Percentiles rank a stretch among this genome's conserved stretches.
Evolutionary conservation across 2,113 vertebrate genomes (phyloP).

Genomic region (Ptilorrhoa leucosticta): DNA sequence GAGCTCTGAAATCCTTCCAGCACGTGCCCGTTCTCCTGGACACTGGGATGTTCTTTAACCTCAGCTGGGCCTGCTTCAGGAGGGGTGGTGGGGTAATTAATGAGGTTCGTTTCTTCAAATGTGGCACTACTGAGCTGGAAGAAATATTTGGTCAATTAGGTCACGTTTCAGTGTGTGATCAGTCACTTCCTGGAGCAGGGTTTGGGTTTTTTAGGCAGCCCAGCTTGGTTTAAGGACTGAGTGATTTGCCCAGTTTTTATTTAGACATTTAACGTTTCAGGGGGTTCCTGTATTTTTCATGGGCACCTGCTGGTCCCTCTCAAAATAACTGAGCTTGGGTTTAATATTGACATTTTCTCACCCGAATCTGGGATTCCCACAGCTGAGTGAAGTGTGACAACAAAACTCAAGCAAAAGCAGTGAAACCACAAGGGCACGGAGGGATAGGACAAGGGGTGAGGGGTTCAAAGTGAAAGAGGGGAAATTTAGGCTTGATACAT

Average conservation of each 20-base stretch:
- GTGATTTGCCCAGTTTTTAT: rapidly evolving
- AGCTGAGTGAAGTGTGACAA: too few species aligned
- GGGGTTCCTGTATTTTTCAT: rapidly evolving
- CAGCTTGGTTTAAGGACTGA: neutral
- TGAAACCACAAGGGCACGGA: neutral
- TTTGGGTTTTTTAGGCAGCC: neutral
- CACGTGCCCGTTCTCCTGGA: rapidly evolving
- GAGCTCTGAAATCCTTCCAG: neutral
- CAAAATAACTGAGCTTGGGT: neutral
- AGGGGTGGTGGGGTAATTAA: rapidly evolving
- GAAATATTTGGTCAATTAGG: rapidly evolving
- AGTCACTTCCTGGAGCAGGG: neutral
- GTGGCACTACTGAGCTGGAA: rapidly evolving
- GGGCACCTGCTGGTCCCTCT: neutral
- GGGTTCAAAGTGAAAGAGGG: neutral
- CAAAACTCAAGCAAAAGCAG: rapidly evolving
- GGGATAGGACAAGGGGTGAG: neutral
- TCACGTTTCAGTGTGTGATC: rapidly evolving
- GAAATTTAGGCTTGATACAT: rapidly evolving
- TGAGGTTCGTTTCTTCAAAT: neutral
- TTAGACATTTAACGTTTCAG: neutral
- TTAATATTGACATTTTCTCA: rapidly evolving
- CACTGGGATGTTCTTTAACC: rapidly evolving
- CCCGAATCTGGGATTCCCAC: rapidly evolving
- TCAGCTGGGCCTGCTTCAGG: rapidly evolving